Evolutionary conservation across 2,797 vertebrate species (phyloP).

Genomic region (Pangasius larnaudii): DNA sequence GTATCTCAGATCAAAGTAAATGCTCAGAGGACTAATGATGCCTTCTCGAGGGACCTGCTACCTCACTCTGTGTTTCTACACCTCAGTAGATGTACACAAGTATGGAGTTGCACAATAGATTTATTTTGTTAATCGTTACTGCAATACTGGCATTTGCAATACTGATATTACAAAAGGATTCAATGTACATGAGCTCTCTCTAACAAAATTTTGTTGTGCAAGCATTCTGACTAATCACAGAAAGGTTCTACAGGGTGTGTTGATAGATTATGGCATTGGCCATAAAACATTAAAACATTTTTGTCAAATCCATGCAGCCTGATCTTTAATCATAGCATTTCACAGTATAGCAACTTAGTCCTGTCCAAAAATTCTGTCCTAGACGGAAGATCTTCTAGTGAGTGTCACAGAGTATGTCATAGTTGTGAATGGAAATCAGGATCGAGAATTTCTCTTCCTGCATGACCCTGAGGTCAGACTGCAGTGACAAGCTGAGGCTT

Average conservation of each 20-base stretch:
- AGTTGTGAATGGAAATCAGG: slow-evolving; percentile 55
- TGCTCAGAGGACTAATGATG: not conserved
- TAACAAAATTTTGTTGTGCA: not conserved
- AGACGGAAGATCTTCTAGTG: not conserved
- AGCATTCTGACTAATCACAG: not conserved
- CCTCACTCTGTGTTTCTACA: not conserved
- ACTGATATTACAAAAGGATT: slow-evolving; percentile 3
- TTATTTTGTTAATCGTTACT: not conserved
- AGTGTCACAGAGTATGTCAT: slow-evolving; percentile 21
- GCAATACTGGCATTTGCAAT: slow-evolving; percentile 8
- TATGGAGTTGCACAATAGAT: not conserved
- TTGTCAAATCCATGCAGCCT: not conserved
- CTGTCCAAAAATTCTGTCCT: not conserved
- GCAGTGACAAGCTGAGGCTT: slow-evolving; percentile 74
- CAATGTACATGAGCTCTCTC: not conserved
- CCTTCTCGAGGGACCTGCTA: not conserved
- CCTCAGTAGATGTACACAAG: not conserved
- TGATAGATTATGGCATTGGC: not conserved
- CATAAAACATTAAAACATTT: not conserved
- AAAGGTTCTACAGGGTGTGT: not conserved
- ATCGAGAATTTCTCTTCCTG: slow-evolving; percentile 58
- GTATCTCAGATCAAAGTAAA: slow-evolving; percentile 37
- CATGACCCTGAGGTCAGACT: slow-evolving; percentile 77
- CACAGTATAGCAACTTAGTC: not conserved
- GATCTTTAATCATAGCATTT: not conserved